Percentiles rank a stretch among this genome's conserved stretches.
Evolutionary conservation across 37 sponge, comb jelly and placozoan genomes (phyloP).

Genomic region (Theonella swinhoei): DNA sequence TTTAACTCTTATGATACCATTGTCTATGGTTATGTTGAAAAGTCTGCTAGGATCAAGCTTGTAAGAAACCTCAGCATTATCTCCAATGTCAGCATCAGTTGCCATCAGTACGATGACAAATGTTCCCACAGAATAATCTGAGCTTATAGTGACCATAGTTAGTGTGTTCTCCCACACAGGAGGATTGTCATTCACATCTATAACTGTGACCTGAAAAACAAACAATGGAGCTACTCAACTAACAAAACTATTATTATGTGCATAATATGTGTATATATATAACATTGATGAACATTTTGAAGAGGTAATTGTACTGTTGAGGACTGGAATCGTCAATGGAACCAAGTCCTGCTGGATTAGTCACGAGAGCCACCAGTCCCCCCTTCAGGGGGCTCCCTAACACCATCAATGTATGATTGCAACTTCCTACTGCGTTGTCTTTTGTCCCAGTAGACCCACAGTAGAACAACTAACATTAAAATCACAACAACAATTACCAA

Average conservation of each 20-base stretch:
- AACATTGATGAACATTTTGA: too few relatives aligned
- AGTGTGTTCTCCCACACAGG: not conserved
- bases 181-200: conserved; percentile 7
- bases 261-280: too few relatives aligned
- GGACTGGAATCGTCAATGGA: too few relatives aligned
- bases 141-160: too few relatives aligned
- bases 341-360: too few relatives aligned
- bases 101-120: not conserved
- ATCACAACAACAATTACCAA: not conserved
- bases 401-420: too few relatives aligned
- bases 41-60: not conserved
- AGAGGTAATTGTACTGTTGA: too few relatives aligned
- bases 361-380: too few relatives aligned
- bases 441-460: not conserved
- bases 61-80: not conserved
- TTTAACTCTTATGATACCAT: not conserved
- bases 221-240: too few relatives aligned
- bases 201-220: too few relatives aligned
- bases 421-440: not conserved
- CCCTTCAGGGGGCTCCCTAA: too few relatives aligned
- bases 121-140: not conserved
- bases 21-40: not conserved
- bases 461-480: not conserved
- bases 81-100: not conserved
- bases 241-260: too few relatives aligned